Conservation (phyloP, 2,797 vertebrate species). For the Macropus fuliginosus region DNA sequence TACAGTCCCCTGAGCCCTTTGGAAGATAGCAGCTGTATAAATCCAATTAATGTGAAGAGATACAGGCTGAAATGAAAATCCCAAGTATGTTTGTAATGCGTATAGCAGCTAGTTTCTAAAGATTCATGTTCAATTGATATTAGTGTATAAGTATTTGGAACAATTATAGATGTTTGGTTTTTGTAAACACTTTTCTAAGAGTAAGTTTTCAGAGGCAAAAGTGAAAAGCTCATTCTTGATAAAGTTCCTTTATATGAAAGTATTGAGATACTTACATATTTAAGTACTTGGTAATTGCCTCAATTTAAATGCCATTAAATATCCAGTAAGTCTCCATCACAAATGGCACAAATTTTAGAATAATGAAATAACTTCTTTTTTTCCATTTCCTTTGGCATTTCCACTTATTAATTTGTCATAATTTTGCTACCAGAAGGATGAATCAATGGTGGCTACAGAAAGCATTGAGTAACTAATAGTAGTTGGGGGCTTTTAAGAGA, state of each 20-base stretch:
- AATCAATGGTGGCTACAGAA: background rate
- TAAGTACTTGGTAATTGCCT: conserved; percentile 37
- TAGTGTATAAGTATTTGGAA: background rate
- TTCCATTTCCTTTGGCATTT: conserved; percentile 15
- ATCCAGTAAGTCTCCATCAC: conserved; percentile 45
- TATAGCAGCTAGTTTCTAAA: conserved; percentile 39
- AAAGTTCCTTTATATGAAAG: conserved; percentile 55
- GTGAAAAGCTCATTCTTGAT: conserved; percentile 41
- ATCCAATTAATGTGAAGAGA: background rate
- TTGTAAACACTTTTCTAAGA: conserved; percentile 32
- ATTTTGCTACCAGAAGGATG: background rate
- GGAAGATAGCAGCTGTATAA: conserved; percentile 30
- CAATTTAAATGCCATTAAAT: conserved; percentile 54
- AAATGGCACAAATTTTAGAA: conserved; percentile 48
- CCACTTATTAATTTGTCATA: conserved; percentile 42
- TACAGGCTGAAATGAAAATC: conserved; percentile 22
- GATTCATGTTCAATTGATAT: background rate
- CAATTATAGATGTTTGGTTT: conserved; percentile 35
- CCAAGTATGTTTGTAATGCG: background rate
- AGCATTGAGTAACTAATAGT: background rate
- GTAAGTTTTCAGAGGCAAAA: conserved; percentile 25
- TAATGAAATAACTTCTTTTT: background rate
- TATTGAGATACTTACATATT: conserved; percentile 50
- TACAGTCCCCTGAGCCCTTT: conserved; percentile 10
- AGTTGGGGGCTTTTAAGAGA: conserved; percentile 9